Evolutionary conservation across 2,797 vertebrate genomes (phyloP), one percentile per base, ranked within the genome.

Genomic region (Sparidentex hasta): DNA sequence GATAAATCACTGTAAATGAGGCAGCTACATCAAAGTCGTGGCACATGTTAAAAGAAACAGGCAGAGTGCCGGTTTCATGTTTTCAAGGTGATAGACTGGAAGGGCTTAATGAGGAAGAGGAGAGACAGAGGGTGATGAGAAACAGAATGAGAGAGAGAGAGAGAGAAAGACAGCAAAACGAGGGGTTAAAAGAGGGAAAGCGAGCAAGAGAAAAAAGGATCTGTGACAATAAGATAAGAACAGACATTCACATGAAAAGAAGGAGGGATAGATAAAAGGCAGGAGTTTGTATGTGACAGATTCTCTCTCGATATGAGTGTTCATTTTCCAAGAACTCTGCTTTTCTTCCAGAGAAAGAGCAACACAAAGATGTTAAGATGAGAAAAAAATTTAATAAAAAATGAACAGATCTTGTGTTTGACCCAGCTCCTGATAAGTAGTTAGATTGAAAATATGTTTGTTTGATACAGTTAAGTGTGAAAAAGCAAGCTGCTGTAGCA

Each of bases 1-100:
- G 82, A 88, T 87, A 83, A 86, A 90, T 85, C 38, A 67, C 71
- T 76, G 64, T 77, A 89, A 90, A 90, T 86, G 82, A 89, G 80
- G 81, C 78, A 83, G 83, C 62, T 46, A 78, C 84, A 90, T 91
- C 88, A 87, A 85, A 90, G 89, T 76, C 18, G 4, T 58, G 72
- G 75, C 80, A 85, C 67, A 76, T 81, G 81, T 84, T 74, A 73
- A 83, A 80, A 83, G 74, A 86, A 62, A 7, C 65, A 58, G 68
- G 29, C 58, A 75, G 74, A 83, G 66, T 29, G 44, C 66, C 71
- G 76, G 74, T 81, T 87, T 84, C 56, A 76, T 81, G 77, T 80
- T 65, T 38, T 78, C 78, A 80, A 80, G 57, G 47, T 84, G 83
- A 87, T 65, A 54, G 74, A 80, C 74, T 17, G 69, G 63, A 73